phyloP scores from a whole-genome alignment of 2,888 invertebrate species.

The Tipula unca region DNA sequence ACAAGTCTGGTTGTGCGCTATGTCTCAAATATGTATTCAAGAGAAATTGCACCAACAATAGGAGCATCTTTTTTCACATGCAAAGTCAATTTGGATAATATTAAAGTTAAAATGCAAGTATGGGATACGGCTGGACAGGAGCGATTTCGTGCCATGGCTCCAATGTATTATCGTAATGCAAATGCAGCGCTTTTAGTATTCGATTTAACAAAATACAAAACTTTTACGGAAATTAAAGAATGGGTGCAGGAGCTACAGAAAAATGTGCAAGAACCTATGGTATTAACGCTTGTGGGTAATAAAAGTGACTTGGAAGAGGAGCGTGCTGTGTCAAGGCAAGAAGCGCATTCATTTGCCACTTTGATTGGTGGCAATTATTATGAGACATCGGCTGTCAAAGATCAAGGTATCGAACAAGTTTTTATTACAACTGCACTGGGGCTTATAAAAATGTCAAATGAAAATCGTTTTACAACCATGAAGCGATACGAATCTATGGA shows the following conservation, averaged over 20 bases:
- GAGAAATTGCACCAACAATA: constrained; percentile 72
- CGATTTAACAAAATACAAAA: constrained; percentile 68
- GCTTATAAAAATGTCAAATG: constrained; percentile 48
- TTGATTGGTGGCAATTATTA: constrained; percentile 76
- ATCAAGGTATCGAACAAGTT: constrained; percentile 67
- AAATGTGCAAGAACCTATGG: constrained; percentile 72
- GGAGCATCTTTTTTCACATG: constrained; percentile 87
- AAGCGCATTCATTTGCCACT: constrained; percentile 66
- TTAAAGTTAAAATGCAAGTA: constrained; percentile 69
- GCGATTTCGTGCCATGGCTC: constrained; percentile 79
- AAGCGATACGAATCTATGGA: constrained; percentile 54
- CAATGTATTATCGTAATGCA: constrained; percentile 89
- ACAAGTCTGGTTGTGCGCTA: constrained; percentile 77
- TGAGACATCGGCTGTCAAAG: constrained; percentile 74
- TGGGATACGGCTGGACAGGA: constrained; percentile 43
- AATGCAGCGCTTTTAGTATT: constrained; percentile 83
- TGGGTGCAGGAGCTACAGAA: constrained; percentile 75
- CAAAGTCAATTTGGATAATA: constrained; percentile 62
- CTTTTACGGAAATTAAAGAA: constrained; percentile 70
- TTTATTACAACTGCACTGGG: constrained; percentile 58
- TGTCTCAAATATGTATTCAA: constrained; percentile 66
- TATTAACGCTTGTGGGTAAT: constrained; percentile 75
- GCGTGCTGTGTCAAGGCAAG: constrained; percentile 55
- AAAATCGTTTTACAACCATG: constrained; percentile 46
- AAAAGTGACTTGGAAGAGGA: constrained; percentile 65